Conservation (phyloP, 2,888 invertebrate genomes). For the Hedya salicella region DNA sequence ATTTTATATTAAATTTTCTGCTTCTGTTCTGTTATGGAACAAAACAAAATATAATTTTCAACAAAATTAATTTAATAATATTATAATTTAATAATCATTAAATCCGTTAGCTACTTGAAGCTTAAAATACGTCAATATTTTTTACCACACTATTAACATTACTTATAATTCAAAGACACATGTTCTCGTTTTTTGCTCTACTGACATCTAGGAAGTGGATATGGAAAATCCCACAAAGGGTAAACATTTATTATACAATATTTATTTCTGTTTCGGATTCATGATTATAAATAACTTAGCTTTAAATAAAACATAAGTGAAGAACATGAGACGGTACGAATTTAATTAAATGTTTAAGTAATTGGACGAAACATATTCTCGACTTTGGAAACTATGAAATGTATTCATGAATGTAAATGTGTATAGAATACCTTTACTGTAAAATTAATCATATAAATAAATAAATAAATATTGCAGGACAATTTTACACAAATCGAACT, state of each 20-base stretch:
- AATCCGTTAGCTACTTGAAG: not conserved
- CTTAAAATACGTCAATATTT: not conserved
- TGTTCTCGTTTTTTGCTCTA: conserved; percentile 19
- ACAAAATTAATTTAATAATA: not conserved
- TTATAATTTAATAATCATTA: too few relatives aligned
- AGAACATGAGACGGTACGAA: too few relatives aligned
- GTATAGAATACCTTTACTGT: too few relatives aligned
- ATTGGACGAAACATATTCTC: too few relatives aligned
- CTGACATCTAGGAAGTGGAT: conserved; percentile 23
- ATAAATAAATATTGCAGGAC: too few relatives aligned
- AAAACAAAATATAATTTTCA: not conserved
- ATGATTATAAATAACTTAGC: not conserved
- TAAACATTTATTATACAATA: not conserved
- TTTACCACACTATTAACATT: not conserved
- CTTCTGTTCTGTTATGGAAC: too few relatives aligned
- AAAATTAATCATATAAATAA: too few relatives aligned
- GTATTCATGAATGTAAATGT: too few relatives aligned
- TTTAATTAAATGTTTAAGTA: too few relatives aligned
- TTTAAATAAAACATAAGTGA: not conserved
- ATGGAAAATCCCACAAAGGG: conserved; percentile 10
- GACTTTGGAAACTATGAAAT: too few relatives aligned
- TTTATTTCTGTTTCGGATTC: not conserved
- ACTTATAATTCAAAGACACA: conserved; percentile 2
- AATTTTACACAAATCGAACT: too few relatives aligned
- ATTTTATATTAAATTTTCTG: too few relatives aligned